Evolutionary conservation across 1,140 invertebrate genomes (phyloP).

Genomic region (Caerostris darwini): DNA sequence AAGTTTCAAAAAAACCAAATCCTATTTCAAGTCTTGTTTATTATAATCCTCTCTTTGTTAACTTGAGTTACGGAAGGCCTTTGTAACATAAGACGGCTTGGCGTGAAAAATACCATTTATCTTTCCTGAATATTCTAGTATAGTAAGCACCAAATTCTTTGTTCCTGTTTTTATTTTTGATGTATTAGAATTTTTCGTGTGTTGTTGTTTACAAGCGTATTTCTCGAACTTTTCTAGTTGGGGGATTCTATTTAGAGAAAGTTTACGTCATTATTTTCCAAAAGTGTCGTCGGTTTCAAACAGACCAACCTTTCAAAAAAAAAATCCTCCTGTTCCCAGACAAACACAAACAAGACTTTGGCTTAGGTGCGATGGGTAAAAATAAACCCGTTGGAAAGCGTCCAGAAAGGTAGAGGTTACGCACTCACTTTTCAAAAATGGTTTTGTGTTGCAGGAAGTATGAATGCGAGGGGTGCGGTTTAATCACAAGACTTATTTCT

Average conservation of each 20-base stretch:
- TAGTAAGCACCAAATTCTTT: too few relatives aligned
- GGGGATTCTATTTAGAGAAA: background rate
- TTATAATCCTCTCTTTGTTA: too few relatives aligned
- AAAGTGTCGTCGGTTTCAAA: background rate
- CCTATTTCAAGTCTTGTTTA: too few relatives aligned
- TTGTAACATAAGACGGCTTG: too few relatives aligned
- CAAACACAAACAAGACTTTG: slow-evolving; percentile 30
- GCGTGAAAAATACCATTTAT: too few relatives aligned
- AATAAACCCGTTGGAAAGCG: background rate
- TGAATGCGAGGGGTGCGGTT: background rate
- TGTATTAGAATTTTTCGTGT: too few relatives aligned
- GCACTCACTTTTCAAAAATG: background rate
- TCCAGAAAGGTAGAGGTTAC: background rate
- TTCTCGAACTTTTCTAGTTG: too few relatives aligned
- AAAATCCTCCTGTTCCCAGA: background rate
- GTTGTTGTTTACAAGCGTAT: too few relatives aligned
- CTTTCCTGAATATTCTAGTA: too few relatives aligned
- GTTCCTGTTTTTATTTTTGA: too few relatives aligned
- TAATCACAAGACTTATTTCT: background rate
- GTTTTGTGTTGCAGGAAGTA: background rate
- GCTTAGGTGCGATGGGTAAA: background rate
- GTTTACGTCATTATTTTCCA: background rate
- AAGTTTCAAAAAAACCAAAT: too few relatives aligned
- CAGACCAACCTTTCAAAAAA: background rate
- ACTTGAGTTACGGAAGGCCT: too few relatives aligned